Conservation (phyloP, 2,888 invertebrate genomes). For the Toxonevra muliebris region DNA sequence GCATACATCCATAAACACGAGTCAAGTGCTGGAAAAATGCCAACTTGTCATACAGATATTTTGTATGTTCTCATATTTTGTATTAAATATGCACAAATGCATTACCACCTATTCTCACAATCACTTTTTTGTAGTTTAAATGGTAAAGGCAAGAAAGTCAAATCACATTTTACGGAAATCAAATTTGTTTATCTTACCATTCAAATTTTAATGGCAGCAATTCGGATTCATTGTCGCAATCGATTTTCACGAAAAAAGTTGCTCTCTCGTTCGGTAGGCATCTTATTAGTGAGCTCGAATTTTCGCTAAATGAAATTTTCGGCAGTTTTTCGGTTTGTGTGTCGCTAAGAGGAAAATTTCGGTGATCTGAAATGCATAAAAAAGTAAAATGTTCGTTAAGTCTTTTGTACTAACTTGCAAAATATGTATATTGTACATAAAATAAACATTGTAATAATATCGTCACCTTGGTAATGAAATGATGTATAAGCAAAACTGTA, state of each 20-base stretch:
- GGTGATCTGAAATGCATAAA: conserved; percentile 34
- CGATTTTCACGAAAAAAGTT: conserved; percentile 64
- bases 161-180: too few species aligned
- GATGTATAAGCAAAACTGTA: too few species aligned
- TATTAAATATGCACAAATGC: too few species aligned
- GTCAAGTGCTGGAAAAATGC: conserved; percentile 20
- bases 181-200: conserved; percentile 61
- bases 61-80: too few species aligned
- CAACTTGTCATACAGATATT: conserved; percentile 4
- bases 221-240: conserved; percentile 56
- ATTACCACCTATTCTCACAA: too few species aligned
- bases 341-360: conserved; percentile 32
- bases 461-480: too few species aligned
- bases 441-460: background rate
- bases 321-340: conserved; percentile 39
- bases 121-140: too few species aligned
- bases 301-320: conserved; percentile 61
- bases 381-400: too few species aligned
- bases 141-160: too few species aligned
- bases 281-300: conserved; percentile 61
- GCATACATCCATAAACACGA: conserved; percentile 1
- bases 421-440: too few species aligned
- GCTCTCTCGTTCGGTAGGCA: conserved; percentile 63
- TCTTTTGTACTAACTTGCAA: too few species aligned
- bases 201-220: conserved; percentile 63